Percentiles rank a stretch among this genome's conserved stretches.
Conservation (phyloP, 2,888 invertebrate genomes). For the Gonocerus acuteangulatus region DNA sequence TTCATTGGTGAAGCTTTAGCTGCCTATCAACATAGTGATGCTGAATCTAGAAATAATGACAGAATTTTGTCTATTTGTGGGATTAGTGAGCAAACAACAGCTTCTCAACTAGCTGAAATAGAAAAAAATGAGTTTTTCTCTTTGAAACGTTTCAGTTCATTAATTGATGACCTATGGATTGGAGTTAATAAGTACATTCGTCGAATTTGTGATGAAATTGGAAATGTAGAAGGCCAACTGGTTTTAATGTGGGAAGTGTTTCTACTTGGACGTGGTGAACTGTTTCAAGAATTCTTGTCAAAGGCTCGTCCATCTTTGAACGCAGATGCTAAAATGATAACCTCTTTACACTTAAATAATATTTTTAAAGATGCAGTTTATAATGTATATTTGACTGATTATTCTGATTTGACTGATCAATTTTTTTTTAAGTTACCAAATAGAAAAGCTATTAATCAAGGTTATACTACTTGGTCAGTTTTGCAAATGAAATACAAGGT, state of each 20-base stretch:
- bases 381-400: conserved; percentile 58
- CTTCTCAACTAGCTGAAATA: conserved; percentile 48
- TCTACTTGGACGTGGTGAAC: conserved; percentile 79
- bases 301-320: not conserved
- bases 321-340: not conserved
- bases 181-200: conserved; percentile 77
- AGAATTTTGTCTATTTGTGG: conserved; percentile 26
- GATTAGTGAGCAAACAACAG: conserved; percentile 3
- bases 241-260: conserved; percentile 80
- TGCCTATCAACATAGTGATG: conserved; percentile 52
- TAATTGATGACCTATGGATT: conserved; percentile 69
- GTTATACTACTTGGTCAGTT: not conserved
- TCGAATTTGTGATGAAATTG: conserved; percentile 75
- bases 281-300: conserved; percentile 72
- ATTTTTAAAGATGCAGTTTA: conserved; percentile 56
- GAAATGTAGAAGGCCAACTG: conserved; percentile 69
- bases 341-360: not conserved
- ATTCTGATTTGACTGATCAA: conserved; percentile 49
- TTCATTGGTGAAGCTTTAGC: conserved; percentile 85
- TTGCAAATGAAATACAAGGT: conserved; percentile 46
- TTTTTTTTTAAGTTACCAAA: conserved; percentile 49
- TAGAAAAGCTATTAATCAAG: conserved; percentile 1
- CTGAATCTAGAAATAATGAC: conserved; percentile 3
- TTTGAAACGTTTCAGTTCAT: conserved; percentile 59
- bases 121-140: conserved; percentile 44